Evolutionary conservation across 2,797 vertebrate species (phyloP), one percentile per base, ranked within the genome.

Genomic region (Gallinago stenura): DNA sequence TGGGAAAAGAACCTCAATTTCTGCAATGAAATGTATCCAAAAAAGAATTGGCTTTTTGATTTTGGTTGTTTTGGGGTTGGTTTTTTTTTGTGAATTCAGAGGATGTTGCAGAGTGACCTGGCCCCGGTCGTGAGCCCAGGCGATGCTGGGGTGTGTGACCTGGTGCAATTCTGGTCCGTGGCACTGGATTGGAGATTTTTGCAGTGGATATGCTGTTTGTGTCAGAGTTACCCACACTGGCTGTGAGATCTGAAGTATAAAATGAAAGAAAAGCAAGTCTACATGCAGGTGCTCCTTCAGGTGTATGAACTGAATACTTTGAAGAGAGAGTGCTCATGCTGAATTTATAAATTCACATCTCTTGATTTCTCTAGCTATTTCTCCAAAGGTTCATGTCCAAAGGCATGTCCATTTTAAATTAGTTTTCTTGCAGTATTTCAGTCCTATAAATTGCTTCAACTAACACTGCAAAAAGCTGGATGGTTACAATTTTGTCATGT

Each of bases 111-210:
- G 24, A 33, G 39, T 11, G 12, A 10, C 4, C 39, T 15, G 19
- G 12, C 70, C 8, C 12, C 0, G 1, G 20, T 22, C 0, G 1
- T 3, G 39, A 21, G 22, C 3, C 2, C 8, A 3, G 62, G n/a
- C 2, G 11, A 16, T 35, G 26, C 5, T 50, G 33, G 22, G 69
- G 57, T 26, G 30, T 2, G 2, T 25, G 26, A 26, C 19, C 18
- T 21, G 25, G 12, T 39, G 53, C 51, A n/a, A 3, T 37, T 77
- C 26, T n/a, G 51, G 17, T 37, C 37, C 26, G 1, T 0, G 7
- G 28, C 14, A 43, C 25, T 2, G 1, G 26, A 1, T 26, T 30
- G 48, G 33, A 60, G 56, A 18, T 16, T 51, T 66, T 48, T 25
- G 28, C 61, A 68, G 46, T 15, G 30, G 46, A 12, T 56, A 10